These are phyloP conservation scores for Drosophila lowei DNA, from an alignment of 1,140 invertebrate species.

Conservation along the genomic window DNA sequence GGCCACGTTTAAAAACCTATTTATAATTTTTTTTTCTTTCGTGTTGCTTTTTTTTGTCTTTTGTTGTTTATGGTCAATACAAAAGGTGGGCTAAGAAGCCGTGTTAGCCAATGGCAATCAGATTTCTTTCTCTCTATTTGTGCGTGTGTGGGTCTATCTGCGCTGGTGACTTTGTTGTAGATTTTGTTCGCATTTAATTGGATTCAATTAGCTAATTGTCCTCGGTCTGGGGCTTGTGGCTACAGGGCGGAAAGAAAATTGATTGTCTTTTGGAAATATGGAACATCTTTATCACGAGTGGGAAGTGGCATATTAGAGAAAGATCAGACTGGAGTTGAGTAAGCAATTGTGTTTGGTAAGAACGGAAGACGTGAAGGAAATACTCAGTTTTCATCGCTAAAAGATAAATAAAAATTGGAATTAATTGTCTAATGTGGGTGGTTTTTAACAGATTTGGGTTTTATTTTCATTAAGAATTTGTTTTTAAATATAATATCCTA, in stretches of 20 bases:
- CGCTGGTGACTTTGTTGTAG: constrained; percentile 4
- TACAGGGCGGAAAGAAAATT: constrained; percentile 6
- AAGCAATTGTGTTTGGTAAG: too few species aligned
- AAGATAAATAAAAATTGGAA: too few species aligned
- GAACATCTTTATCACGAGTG: constrained; percentile 27
- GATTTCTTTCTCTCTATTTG: constrained; percentile 16
- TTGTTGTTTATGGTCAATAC: constrained; percentile 41
- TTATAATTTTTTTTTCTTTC: constrained; percentile 53
- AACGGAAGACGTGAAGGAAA: too few species aligned
- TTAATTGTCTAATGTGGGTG: too few species aligned
- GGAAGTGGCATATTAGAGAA: neutral
- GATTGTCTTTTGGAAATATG: constrained; percentile 21
- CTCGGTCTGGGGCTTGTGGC: constrained; percentile 6
- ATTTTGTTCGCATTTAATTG: constrained; percentile 45
- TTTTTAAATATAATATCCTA: too few species aligned
- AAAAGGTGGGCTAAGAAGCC: constrained; percentile 47
- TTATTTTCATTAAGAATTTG: too few species aligned
- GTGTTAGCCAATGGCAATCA: constrained; percentile 50
- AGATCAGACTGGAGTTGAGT: too few species aligned
- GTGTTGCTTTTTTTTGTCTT: constrained; percentile 57
- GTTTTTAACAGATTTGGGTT: too few species aligned
- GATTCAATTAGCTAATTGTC: constrained; percentile 48
- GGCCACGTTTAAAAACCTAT: constrained; percentile 70
- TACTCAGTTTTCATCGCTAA: too few species aligned
- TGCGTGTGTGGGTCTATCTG: constrained; percentile 17